Evolutionary conservation across 2,113 vertebrate genomes (phyloP).

Genomic region (Herpailurus yagouaroundi): DNA sequence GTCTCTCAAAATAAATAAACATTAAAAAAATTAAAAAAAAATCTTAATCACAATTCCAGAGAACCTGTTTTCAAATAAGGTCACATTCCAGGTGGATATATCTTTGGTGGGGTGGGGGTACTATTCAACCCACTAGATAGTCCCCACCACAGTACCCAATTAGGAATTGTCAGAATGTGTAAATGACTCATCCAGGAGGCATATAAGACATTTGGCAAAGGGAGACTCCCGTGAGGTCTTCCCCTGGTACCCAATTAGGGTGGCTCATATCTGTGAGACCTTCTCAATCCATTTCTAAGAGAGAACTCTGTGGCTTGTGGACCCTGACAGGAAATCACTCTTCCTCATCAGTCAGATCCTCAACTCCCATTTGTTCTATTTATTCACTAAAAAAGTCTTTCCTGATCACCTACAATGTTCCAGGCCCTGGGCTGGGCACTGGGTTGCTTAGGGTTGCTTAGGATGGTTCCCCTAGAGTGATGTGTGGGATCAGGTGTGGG

Average conservation of each 20-base stretch:
- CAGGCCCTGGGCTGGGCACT: too few relatives aligned
- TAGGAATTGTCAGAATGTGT: not conserved
- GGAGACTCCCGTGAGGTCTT: not conserved
- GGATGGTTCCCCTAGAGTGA: too few relatives aligned
- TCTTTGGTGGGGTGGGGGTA: not conserved
- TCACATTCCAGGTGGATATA: not conserved
- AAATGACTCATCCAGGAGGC: not conserved
- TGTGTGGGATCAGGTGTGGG: not conserved
- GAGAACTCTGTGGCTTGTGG: not conserved
- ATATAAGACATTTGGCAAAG: not conserved
- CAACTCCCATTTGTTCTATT: not conserved
- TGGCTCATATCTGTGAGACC: not conserved
- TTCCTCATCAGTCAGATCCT: not conserved
- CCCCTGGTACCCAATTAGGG: not conserved
- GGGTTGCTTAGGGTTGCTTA: too few relatives aligned
- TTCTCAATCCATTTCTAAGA: not conserved
- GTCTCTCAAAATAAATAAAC: too few relatives aligned
- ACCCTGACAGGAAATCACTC: not conserved
- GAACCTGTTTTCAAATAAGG: not conserved
- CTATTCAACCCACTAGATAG: too few relatives aligned
- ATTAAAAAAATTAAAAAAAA: not conserved
- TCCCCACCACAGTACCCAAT: fast-evolving
- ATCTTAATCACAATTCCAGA: not conserved
- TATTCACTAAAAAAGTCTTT: not conserved
- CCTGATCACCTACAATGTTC: not conserved